phyloP scores from a whole-genome alignment of 2,113 vertebrate species.

The Tachycineta bicolor region DNA sequence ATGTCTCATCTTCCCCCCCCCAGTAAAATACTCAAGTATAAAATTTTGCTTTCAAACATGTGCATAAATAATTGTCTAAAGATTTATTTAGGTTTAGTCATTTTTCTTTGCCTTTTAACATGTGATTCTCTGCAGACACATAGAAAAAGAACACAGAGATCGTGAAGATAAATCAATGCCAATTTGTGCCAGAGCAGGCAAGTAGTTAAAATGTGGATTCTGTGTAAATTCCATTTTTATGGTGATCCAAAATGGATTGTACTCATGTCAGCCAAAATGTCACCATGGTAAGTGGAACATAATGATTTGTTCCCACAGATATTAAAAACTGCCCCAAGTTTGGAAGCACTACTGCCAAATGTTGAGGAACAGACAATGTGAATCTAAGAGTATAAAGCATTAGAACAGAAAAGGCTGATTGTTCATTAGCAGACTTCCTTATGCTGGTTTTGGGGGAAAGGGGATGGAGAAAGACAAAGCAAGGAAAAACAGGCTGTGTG shows the following conservation, averaged over 20 bases:
- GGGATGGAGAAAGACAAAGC: neutral
- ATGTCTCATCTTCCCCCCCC: neutral
- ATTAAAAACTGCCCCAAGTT: conserved; percentile 7
- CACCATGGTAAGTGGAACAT: conserved; percentile 33
- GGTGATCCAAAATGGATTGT: conserved; percentile 31
- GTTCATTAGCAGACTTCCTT: conserved; percentile 21
- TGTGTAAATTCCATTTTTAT: neutral
- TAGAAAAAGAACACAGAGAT: conserved; percentile 21
- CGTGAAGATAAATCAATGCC: neutral
- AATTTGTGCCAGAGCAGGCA: conserved; percentile 7
- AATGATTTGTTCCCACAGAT: neutral
- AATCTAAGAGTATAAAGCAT: neutral
- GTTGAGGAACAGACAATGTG: conserved; percentile 29
- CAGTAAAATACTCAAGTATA: neutral
- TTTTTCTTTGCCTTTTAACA: conserved; percentile 27
- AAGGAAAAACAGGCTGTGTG: neutral
- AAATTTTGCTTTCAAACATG: neutral
- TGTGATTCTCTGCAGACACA: neutral
- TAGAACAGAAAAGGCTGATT: neutral
- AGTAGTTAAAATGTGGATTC: conserved; percentile 34
- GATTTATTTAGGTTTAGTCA: neutral
- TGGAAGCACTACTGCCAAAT: neutral
- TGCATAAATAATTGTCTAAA: neutral
- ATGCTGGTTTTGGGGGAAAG: neutral
- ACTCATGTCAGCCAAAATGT: conserved; percentile 31